Evolutionary conservation across 2,113 vertebrate species (phyloP).

Genomic region (Ammospiza nelsoni): DNA sequence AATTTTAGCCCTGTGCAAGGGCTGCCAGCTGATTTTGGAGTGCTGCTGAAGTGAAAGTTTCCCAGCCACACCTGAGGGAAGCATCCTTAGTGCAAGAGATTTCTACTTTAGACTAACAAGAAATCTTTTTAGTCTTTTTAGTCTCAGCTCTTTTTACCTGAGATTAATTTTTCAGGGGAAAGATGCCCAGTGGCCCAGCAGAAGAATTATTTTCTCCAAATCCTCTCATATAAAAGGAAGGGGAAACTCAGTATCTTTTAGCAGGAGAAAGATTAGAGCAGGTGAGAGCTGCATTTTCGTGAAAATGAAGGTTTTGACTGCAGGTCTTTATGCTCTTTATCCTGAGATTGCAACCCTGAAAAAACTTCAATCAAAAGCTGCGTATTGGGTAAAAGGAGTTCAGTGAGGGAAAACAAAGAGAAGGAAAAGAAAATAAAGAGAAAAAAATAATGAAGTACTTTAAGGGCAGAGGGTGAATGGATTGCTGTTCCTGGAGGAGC

Average conservation of each 20-base stretch:
- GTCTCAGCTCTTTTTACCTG: not conserved
- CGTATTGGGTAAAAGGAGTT: not conserved
- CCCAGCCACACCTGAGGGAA: not conserved
- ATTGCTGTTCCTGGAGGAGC: not conserved
- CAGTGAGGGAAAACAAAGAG: not conserved
- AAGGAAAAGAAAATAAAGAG: not conserved
- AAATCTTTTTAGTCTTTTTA: not conserved
- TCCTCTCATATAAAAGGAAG: not conserved
- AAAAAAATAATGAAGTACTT: not conserved
- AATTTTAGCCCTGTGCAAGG: not conserved
- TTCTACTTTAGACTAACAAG: not conserved
- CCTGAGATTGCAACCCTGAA: not conserved
- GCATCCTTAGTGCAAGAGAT: not conserved
- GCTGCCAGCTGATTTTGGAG: not conserved
- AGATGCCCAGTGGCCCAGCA: not conserved
- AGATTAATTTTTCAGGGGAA: not conserved
- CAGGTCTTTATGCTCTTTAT: not conserved
- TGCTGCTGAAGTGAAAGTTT: not conserved
- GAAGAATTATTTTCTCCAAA: slow-evolving; percentile 21
- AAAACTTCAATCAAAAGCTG: not conserved
- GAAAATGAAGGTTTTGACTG: not conserved
- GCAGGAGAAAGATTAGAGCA: not conserved
- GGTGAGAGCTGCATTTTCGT: not conserved
- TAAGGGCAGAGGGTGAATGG: not conserved
- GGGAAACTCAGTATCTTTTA: not conserved